Evolutionary conservation across 1,140 invertebrate genomes (phyloP).

Genomic region (Trypoxylus dichotomus): DNA sequence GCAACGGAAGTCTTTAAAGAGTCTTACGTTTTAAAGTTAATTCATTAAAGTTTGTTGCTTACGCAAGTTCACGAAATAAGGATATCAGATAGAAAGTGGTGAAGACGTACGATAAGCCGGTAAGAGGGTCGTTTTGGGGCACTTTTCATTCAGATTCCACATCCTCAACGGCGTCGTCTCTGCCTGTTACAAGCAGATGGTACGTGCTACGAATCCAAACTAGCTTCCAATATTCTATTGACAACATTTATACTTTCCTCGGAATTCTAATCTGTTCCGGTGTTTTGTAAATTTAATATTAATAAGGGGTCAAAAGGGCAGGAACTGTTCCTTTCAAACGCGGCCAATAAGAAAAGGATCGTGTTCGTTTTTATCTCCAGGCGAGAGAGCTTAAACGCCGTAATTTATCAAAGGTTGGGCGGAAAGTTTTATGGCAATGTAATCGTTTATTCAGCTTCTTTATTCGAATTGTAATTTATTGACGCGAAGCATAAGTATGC

Average conservation of each 20-base stretch:
- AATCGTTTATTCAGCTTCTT: neutral
- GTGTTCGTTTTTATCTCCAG: neutral
- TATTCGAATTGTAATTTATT: neutral
- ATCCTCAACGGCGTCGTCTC: slow-evolving; percentile 43
- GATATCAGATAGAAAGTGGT: slow-evolving; percentile 30
- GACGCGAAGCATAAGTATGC: neutral
- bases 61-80: slow-evolving; percentile 27
- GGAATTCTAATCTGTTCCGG: slow-evolving; percentile 14
- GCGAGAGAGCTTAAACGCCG: slow-evolving; percentile 1
- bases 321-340: neutral
- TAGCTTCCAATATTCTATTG: slow-evolving; percentile 51
- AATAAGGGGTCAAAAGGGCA: slow-evolving; percentile 12
- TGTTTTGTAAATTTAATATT: slow-evolving; percentile 25
- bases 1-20: slow-evolving; percentile 6
- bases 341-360: neutral
- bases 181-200: slow-evolving; percentile 48
- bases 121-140: slow-evolving; percentile 38
- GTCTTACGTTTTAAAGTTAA: slow-evolving; percentile 28
- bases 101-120: slow-evolving; percentile 28
- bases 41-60: slow-evolving; percentile 30
- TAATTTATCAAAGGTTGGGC: slow-evolving; percentile 9
- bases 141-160: slow-evolving; percentile 51
- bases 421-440: neutral
- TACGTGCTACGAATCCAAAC: slow-evolving; percentile 49
- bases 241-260: slow-evolving; percentile 45